phyloP scores from a whole-genome alignment of 2,113 vertebrate genomes.

The Calidris pugnax region DNA sequence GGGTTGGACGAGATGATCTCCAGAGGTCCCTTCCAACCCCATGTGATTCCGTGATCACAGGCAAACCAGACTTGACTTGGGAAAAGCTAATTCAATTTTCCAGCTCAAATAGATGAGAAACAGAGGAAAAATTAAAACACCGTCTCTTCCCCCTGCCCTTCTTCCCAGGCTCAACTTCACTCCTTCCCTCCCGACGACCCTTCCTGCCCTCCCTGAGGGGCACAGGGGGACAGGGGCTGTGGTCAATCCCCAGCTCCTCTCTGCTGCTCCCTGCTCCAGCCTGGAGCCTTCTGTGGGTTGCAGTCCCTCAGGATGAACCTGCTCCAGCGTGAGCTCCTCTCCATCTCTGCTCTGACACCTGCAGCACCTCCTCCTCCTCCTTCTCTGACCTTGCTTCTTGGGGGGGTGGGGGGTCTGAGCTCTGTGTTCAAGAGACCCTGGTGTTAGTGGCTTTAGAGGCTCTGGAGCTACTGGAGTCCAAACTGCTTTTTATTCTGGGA shows the following conservation, averaged over 20 bases:
- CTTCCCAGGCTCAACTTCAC: neutral
- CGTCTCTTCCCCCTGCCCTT: accelerated
- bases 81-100: neutral
- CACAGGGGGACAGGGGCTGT: neutral
- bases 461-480: neutral
- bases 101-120: neutral
- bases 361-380: neutral
- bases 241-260: neutral
- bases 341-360: neutral
- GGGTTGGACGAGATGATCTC: no score
- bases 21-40: no score
- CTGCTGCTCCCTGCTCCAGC: neutral
- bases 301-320: neutral
- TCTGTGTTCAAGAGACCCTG: neutral
- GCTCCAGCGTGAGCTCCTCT: neutral
- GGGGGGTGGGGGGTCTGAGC: neutral
- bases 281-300: neutral
- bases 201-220: neutral
- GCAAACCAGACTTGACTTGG: neutral
- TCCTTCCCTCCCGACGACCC: neutral
- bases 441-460: neutral
- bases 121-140: neutral
- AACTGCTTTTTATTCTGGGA: neutral
- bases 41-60: neutral
- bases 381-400: neutral